Conservation (phyloP, 2,113 vertebrate species). For the Lepus timidus region DNA sequence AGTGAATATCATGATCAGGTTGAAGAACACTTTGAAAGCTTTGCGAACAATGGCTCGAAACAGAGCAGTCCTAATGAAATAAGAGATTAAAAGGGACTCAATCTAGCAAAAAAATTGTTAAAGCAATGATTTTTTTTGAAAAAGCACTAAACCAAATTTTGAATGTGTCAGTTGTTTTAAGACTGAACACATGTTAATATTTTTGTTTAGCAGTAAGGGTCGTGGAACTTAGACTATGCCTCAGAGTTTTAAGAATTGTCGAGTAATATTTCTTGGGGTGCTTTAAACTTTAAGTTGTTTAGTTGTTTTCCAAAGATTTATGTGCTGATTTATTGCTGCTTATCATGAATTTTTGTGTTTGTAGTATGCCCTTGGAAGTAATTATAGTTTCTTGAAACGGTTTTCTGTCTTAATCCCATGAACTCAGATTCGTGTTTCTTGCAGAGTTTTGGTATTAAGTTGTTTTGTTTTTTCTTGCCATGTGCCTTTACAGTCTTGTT, state of each 20-base stretch:
- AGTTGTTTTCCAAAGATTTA: neutral
- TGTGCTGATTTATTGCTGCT: neutral
- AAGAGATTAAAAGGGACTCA: neutral
- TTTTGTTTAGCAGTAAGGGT: constrained; percentile 33
- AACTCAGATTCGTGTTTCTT: constrained; percentile 27
- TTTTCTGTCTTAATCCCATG: constrained; percentile 44
- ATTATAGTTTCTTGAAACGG: constrained; percentile 30
- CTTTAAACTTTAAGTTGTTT: constrained; percentile 45
- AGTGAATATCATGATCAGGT: neutral
- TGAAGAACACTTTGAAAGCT: neutral
- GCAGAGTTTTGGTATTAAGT: constrained; percentile 48
- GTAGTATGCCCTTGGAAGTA: neutral
- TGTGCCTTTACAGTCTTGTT: neutral
- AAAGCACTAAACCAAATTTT: neutral
- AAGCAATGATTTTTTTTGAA: neutral
- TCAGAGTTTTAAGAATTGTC: neutral
- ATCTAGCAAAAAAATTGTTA: neutral
- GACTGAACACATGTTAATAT: constrained; percentile 7
- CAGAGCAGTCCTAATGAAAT: neutral
- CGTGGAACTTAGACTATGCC: neutral
- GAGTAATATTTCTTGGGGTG: constrained; percentile 14
- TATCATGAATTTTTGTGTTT: constrained; percentile 1
- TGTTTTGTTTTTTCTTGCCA: neutral
- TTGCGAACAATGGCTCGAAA: neutral
- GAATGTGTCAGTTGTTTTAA: constrained; percentile 39